Evolutionary conservation across 1,140 invertebrate species (phyloP).

Genomic region (Pseudachorutes palmiensis): DNA sequence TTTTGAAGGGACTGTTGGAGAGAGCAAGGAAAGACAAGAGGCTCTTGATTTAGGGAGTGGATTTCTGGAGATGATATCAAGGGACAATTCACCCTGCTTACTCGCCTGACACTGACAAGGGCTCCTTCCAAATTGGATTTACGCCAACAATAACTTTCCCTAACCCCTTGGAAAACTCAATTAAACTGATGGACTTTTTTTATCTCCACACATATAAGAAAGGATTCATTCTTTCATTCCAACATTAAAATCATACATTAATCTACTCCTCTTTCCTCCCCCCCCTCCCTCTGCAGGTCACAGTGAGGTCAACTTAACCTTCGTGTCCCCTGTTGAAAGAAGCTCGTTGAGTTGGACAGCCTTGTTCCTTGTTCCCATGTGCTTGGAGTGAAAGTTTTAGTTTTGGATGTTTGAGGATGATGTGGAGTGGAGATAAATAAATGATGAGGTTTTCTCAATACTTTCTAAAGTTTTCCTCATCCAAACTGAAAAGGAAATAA

Average conservation of each 20-base stretch:
- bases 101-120: slow-evolving; percentile 23
- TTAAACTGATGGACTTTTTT: no score
- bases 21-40: neutral
- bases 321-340: no score
- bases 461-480: slow-evolving; percentile 2
- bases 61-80: slow-evolving; percentile 6
- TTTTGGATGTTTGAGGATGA: neutral
- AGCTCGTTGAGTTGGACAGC: no score
- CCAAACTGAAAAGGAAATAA: neutral
- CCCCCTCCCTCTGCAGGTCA: no score
- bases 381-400: no score
- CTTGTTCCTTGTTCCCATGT: no score
- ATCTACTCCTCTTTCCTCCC: no score
- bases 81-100: neutral
- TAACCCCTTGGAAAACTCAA: neutral
- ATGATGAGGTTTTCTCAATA: slow-evolving; percentile 16
- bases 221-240: no score
- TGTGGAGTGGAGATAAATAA: slow-evolving; percentile 17
- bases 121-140: slow-evolving; percentile 21
- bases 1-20: neutral
- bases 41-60: neutral
- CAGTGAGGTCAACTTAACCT: no score
- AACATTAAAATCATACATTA: no score
- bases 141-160: slow-evolving; percentile 6
- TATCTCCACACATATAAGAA: no score